Percentiles rank a stretch among this genome's conserved stretches.
phyloP scores from a whole-genome alignment of 2,888 invertebrate species.

The Ethmia dodecea region DNA sequence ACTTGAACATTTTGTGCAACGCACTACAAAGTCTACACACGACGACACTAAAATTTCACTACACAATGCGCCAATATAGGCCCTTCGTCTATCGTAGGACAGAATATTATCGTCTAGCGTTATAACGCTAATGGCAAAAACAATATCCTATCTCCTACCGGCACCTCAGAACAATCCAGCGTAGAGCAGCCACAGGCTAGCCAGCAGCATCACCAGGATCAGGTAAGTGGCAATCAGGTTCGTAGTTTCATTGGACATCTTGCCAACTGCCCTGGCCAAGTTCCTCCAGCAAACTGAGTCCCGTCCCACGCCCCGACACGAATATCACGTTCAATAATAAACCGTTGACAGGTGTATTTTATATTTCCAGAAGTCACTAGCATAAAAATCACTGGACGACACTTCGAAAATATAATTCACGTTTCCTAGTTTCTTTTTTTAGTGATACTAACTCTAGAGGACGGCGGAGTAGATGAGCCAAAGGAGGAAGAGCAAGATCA shows the following conservation, averaged over 20 bases:
- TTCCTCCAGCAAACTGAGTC: conserved; percentile 39
- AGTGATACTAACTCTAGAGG: conserved; percentile 40
- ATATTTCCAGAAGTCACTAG: too few relatives aligned
- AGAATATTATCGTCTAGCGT: too few relatives aligned
- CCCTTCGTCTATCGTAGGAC: too few relatives aligned
- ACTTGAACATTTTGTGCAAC: too few relatives aligned
- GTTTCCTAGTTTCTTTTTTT: too few relatives aligned
- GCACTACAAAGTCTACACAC: too few relatives aligned
- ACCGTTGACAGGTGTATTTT: conserved; percentile 42
- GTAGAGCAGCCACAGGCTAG: conserved; percentile 83
- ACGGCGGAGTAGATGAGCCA: conserved; percentile 82
- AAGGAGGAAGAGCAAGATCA: conserved; percentile 80
- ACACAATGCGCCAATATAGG: too few relatives aligned
- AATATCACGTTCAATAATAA: conserved; percentile 59
- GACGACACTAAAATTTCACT: too few relatives aligned
- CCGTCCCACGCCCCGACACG: conserved; percentile 22
- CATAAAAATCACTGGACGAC: not conserved
- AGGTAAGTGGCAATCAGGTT: conserved; percentile 84
- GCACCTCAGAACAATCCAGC: conserved; percentile 78
- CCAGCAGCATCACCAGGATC: conserved; percentile 81
- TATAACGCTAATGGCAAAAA: too few relatives aligned
- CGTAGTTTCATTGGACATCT: conserved; percentile 77
- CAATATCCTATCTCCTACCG: too few relatives aligned
- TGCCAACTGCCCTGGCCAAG: conserved; percentile 58
- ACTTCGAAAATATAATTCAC: too few relatives aligned